Percentiles rank a stretch among this genome's conserved stretches.
phyloP scores from a whole-genome alignment of 2,888 invertebrate species.

The Drosophila pegasa region DNA sequence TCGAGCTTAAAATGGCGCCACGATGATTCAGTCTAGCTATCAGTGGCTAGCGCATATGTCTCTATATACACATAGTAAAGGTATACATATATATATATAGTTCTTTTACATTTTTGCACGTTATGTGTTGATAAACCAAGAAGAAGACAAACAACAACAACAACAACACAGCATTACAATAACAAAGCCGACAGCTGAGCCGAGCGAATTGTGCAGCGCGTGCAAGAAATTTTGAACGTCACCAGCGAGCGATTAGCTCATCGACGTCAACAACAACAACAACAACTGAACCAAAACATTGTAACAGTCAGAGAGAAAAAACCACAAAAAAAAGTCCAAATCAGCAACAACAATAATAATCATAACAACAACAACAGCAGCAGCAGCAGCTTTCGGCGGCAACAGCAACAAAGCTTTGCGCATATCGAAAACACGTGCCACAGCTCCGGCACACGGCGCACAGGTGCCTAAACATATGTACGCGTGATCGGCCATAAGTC shows the following conservation, averaged over 20 bases:
- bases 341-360: conserved; percentile 41
- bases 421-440: conserved; percentile 66
- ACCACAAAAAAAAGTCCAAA: conserved; percentile 21
- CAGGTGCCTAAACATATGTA: conserved; percentile 71
- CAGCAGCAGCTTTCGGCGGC: neutral
- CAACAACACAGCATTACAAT: conserved; percentile 27
- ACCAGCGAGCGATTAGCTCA: conserved; percentile 73
- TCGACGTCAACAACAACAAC: conserved; percentile 48
- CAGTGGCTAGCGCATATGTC: conserved; percentile 7
- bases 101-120: conserved; percentile 69
- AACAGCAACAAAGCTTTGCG: conserved; percentile 32
- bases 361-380: conserved; percentile 11
- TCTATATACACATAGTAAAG: neutral
- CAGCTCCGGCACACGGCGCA: conserved; percentile 32
- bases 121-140: conserved; percentile 38
- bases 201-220: conserved; percentile 53
- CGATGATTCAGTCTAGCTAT: conserved; percentile 47
- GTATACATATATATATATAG: conserved; percentile 1
- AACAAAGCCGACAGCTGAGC: conserved; percentile 15
- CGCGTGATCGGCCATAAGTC: conserved; percentile 75
- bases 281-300: conserved; percentile 54
- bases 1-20: conserved; percentile 29
- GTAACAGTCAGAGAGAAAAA: conserved; percentile 43
- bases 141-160: conserved; percentile 30
- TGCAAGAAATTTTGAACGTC: conserved; percentile 70